Evolutionary conservation across 2,888 invertebrate species (phyloP), one percentile per base, ranked within the genome.

Genomic region (Torymus texanus): DNA sequence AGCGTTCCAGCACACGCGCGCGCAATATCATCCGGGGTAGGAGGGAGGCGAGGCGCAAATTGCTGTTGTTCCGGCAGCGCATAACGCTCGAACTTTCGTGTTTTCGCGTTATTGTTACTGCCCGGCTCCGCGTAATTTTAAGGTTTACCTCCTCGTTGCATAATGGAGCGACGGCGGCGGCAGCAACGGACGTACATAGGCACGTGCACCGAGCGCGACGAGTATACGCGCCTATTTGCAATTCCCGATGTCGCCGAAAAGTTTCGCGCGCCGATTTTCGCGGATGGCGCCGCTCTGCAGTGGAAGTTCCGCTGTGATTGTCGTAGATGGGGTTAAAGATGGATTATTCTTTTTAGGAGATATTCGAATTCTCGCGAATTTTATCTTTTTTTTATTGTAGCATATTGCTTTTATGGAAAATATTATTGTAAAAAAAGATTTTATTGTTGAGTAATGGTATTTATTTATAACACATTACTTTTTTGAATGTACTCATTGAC

Each of bases 51-150:
- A 58, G 72, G 16, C 55, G 67, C 63, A 68, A 80, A 80, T 76
- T 76, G 76, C 76, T 58, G 72, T 76, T 80, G 76, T 76, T 80
- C 24, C 65, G 62, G 10, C 58, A 16, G 62, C 50, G 51, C 53
- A 63, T 68, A 72, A 75, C 67, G 66, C 75, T 74, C 41, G 62
- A 80, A 80, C 79, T 76, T 80, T 80, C 78, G 62, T 65, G 74
- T 78, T 78, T 78, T 73, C 65, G 62, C 66, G 72, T 80, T 76
- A 79, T 56, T 79, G 79, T 79, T 75, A 79, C 75, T 79, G 67
- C 72, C 71, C 21, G 16, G 2, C 4, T 12, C 4, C 62, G 14
- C 63, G 68, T 76, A 76, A 80, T 80, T 80, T 80, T 58, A 68
- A 76, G 68, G 59, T 70, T 70, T 66, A 50, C 65, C 71, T 63